Evolutionary conservation across 2,113 vertebrate genomes (phyloP), one percentile per base, ranked within the genome.

Genomic region (Symphodus melops): DNA sequence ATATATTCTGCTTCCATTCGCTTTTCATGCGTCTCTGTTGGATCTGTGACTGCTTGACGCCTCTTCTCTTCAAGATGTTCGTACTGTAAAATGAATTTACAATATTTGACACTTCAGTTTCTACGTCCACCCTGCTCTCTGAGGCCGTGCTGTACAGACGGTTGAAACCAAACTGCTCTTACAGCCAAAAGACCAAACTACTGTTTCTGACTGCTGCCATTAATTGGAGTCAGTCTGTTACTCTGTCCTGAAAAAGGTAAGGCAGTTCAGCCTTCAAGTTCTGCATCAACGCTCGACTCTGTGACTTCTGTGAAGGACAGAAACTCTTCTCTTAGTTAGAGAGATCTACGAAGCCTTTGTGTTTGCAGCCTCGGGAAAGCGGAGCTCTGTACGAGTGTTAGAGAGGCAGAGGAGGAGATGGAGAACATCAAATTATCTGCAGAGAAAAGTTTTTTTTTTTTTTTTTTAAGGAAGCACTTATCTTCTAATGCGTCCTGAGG

Each of bases 391-490:
- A 19, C 14, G 16, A 48, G 63, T 70, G 77, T 64, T 36, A 46
- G 68, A 72, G 57, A 56, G 55, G 37, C 44, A 8, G 28, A 33
- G 44, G 12, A 58, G 67, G 76, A 67, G 74, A 81, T 25, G 14
- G 65, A 78, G 74, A 55, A 52, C 64, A 74, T 81, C 69, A 63
- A 49, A 81, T 85, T 60, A 58, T 72, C 62, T 75, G 63, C 64
- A 49, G 63, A 69, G 64, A 79, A 33, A 33, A 33, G 28, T 4
- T 67, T 55, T 41, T 82, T 69, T 75, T 72, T 4, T 67, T 55
- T 41, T 82, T 69, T 75, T 72, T 72, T 79, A 68, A 53, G 69
- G 53, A 75, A 75, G 53, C 59, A 67, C 80, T 81, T 71, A 73
- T 81, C 72, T 74, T 77, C 56, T 65, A 72, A 80, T 66, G 75